A percentile compares a stretch with the other conserved stretches of the same genome.
Conservation (phyloP, 1,140 invertebrate genomes). For the Drosophila neocordata region DNA sequence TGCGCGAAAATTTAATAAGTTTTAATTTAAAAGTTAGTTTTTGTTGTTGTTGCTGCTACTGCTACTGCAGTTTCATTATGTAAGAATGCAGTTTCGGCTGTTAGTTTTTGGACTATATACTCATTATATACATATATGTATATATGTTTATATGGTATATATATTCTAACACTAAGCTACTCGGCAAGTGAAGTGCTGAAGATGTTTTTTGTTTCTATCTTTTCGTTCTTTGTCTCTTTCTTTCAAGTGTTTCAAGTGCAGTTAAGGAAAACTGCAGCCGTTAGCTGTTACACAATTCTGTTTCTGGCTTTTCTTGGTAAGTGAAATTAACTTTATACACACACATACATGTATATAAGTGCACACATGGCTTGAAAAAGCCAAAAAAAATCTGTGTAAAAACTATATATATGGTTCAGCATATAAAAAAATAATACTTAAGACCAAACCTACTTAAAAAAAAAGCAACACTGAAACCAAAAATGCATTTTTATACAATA, state of each 20-base stretch:
- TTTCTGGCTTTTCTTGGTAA: neutral
- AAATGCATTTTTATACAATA: too few relatives aligned
- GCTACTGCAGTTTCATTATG: conserved; percentile 67
- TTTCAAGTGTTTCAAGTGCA: neutral
- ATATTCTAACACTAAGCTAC: neutral
- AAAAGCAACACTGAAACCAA: too few relatives aligned
- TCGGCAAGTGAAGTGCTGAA: neutral
- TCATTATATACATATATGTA: conserved; percentile 34
- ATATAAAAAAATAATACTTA: too few relatives aligned
- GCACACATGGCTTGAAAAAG: too few relatives aligned
- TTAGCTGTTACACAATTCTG: neutral
- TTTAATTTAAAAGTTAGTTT: conserved; percentile 69
- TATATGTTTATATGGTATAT: conserved; percentile 32
- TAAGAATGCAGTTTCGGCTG: conserved; percentile 33
- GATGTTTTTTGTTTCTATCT: neutral
- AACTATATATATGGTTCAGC: too few relatives aligned
- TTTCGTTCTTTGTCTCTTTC: neutral
- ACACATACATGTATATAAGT: too few relatives aligned
- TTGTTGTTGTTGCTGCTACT: neutral
- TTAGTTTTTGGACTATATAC: conserved; percentile 19
- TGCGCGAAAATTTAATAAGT: conserved; percentile 72
- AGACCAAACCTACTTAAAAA: too few relatives aligned
- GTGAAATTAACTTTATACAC: neutral
- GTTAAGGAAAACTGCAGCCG: neutral
- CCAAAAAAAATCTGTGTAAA: too few relatives aligned